phyloP scores from a whole-genome alignment of 2,113 vertebrate species.

The Gallinago jamesoni region DNA sequence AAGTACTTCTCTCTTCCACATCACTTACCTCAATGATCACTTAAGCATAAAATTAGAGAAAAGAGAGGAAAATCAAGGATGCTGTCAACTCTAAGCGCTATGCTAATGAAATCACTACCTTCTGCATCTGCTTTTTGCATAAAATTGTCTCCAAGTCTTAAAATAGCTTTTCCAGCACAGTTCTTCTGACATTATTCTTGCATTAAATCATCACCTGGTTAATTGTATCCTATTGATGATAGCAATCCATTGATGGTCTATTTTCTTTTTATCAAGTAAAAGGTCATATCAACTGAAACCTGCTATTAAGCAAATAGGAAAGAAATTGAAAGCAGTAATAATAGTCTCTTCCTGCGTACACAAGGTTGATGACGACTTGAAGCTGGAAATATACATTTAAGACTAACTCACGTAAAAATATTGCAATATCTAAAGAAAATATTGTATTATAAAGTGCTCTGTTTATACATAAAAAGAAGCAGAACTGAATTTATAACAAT shows the following conservation, averaged over 20 bases:
- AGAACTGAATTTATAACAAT: neutral
- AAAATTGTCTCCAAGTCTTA: slow-evolving; percentile 60
- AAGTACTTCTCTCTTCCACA: slow-evolving; percentile 32
- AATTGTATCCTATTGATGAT: slow-evolving; percentile 67
- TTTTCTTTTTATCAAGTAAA: slow-evolving; percentile 70
- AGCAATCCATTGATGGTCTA: slow-evolving; percentile 53
- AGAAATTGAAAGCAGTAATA: slow-evolving; percentile 60
- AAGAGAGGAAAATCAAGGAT: slow-evolving; percentile 52
- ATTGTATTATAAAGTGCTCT: neutral
- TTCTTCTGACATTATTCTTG: slow-evolving; percentile 67
- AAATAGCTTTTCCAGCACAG: slow-evolving; percentile 62
- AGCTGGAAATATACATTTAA: slow-evolving; percentile 32
- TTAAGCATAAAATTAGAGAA: slow-evolving; percentile 69
- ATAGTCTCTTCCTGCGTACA: slow-evolving; percentile 8
- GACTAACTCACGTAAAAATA: slow-evolving; percentile 30
- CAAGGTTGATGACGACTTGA: slow-evolving; percentile 23
- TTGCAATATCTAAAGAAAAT: slow-evolving; percentile 9
- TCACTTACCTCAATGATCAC: slow-evolving; percentile 56
- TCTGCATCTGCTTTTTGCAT: slow-evolving; percentile 40
- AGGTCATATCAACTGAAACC: slow-evolving; percentile 61
- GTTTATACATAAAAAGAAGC: neutral
- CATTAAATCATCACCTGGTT: slow-evolving; percentile 66
- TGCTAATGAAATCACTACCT: slow-evolving; percentile 64
- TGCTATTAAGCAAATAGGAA: slow-evolving; percentile 69
- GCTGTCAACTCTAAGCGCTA: slow-evolving; percentile 53